phyloP scores from a whole-genome alignment of 2,797 vertebrate species.

The Eulemur rubriventer region DNA sequence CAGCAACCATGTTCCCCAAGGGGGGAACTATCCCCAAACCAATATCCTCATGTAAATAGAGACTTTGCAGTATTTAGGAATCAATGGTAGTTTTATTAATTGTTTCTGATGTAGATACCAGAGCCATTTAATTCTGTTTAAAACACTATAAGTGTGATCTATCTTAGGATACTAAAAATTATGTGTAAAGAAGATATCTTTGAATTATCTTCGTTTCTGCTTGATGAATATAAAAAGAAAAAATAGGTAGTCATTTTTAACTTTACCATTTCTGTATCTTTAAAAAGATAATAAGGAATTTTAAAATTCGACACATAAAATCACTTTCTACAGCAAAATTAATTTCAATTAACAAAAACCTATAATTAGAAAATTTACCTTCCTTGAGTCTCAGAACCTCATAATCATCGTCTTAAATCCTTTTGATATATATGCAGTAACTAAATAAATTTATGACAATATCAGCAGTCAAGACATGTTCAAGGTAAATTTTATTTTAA shows the following conservation, averaged over 20 bases:
- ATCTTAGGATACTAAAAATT: background rate
- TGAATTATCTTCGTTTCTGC: background rate
- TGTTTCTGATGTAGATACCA: background rate
- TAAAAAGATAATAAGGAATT: background rate
- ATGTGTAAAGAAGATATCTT: background rate
- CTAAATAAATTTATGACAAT: background rate
- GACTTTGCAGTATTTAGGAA: background rate
- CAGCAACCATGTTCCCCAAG: background rate
- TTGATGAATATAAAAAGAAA: conserved; percentile 1
- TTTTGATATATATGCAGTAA: background rate
- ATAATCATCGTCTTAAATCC: background rate
- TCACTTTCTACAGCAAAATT: background rate
- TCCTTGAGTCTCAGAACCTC: background rate
- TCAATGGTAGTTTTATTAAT: background rate
- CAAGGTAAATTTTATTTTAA: background rate
- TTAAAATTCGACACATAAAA: conserved; percentile 5
- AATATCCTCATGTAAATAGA: background rate
- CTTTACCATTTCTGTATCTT: background rate
- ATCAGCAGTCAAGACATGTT: background rate
- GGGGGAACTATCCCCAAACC: background rate
- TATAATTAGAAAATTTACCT: background rate
- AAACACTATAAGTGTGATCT: background rate
- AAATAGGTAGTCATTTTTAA: background rate
- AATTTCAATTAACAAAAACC: background rate
- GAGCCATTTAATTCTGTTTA: background rate